These are phyloP conservation scores for Cheiracanthium punctorium DNA, from an alignment of 2,888 invertebrate genomes.

Conservation along the genomic window DNA sequence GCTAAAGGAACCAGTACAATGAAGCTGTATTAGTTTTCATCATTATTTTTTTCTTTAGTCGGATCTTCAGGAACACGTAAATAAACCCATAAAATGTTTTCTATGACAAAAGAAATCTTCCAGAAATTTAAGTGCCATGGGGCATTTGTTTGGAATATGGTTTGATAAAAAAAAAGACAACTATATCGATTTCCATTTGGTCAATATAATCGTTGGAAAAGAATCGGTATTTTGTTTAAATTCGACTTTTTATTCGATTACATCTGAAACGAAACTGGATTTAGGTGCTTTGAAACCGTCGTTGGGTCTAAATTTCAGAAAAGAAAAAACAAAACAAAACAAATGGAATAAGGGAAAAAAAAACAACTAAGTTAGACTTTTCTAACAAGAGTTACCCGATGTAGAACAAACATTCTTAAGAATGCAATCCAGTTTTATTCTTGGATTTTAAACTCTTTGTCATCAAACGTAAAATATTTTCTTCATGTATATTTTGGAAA, in stretches of 20 bases:
- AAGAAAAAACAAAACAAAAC: too few relatives aligned
- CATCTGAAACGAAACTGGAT: constrained; percentile 32
- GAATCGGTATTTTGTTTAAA: constrained; percentile 58
- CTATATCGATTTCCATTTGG: constrained; percentile 60
- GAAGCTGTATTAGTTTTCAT: neutral
- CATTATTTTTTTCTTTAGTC: neutral
- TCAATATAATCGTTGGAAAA: constrained; percentile 56
- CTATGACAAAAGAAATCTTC: constrained; percentile 26
- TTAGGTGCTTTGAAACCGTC: constrained; percentile 52
- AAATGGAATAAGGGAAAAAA: too few relatives aligned
- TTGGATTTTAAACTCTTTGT: too few relatives aligned
- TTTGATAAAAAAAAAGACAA: neutral
- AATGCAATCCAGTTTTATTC: too few relatives aligned
- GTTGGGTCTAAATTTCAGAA: constrained; percentile 49
- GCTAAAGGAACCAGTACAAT: neutral
- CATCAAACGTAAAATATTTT: too few relatives aligned
- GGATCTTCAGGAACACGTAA: neutral
- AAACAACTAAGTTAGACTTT: too few relatives aligned
- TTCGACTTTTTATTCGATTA: constrained; percentile 62
- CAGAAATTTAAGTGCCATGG: constrained; percentile 42
- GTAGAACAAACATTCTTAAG: too few relatives aligned
- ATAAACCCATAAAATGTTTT: neutral
- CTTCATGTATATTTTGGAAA: too few relatives aligned
- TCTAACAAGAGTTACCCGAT: too few relatives aligned
- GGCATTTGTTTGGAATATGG: constrained; percentile 25